Base-by-base conservation (phyloP, 1,140 invertebrate genomes). In the Psilanteris sp. region DNA sequence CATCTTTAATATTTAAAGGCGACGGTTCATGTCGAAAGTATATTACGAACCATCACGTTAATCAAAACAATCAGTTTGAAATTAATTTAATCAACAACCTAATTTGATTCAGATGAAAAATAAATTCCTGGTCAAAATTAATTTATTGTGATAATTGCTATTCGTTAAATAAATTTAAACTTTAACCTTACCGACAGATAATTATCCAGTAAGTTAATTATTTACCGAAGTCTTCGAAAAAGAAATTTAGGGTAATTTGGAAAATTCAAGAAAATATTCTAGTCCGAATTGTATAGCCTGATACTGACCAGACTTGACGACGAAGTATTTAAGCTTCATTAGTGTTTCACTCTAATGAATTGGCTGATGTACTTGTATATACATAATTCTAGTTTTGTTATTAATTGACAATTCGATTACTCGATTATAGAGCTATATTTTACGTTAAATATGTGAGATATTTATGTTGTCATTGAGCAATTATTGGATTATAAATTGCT, bases 351-450 rank as follows among this genome's bases (percentile, higher is more conserved):
- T 44, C 62, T 82, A 79, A 79, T 80, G 75, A 77, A 80, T 79
- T 67, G 22, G 54, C 27, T 62, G 22, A 48, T 26, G 34, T 44
- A 29, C 54, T 18, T 64, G 43, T 41, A 22, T 61, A 71, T 50
- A 62, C 48, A 55, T 70, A 67, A 66, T 27, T 75, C 67, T 36
- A 66, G 52, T 59, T 54, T 24, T n/a, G 46, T 73, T 62, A 59
- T 73, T 71, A 43, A 67, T 74, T 46, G 39, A 52, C 59, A 59
- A 61, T 66, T 48, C 41, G 39, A 36, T 13, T 11, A 27, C 39
- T 78, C 67, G 55, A 81, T 83, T 81, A 81, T 81, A 61, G 66
- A 79, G 80, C 79, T 61, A 70, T 52, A 70, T 59, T 59, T 59
- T 52, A 39, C 31, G 16, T 11, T 32, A 32, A 64, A 36, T 55